phyloP scores from a whole-genome alignment of 2,797 vertebrate genomes.

The Babyrousa celebensis region DNA sequence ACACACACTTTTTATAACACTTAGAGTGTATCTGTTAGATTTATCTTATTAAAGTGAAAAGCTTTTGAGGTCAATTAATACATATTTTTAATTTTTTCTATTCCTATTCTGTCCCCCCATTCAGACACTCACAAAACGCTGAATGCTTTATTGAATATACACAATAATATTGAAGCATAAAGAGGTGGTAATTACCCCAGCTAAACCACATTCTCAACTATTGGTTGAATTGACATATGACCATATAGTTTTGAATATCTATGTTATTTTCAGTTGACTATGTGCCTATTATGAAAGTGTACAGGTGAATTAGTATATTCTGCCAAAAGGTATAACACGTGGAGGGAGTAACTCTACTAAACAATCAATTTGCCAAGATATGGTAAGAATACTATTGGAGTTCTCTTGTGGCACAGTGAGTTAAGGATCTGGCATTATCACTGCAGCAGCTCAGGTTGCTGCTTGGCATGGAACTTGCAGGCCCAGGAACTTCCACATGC shows the following conservation, averaged over 20 bases:
- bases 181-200: not conserved
- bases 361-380: not conserved
- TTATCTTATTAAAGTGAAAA: not conserved
- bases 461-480: no score
- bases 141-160: not conserved
- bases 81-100: not conserved
- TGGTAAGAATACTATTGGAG: not conserved
- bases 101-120: not conserved
- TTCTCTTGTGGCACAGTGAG: no score
- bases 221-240: not conserved
- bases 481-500: no score
- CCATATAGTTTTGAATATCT: not conserved
- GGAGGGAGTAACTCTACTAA: not conserved
- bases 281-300: not conserved
- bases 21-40: not conserved
- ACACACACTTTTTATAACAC: not conserved
- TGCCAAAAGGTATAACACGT: not conserved
- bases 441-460: no score
- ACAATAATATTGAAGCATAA: constrained; percentile 5
- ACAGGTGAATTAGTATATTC: not conserved
- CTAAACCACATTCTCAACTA: not conserved
- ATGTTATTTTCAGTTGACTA: not conserved
- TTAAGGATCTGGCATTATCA: no score
- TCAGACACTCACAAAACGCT: not conserved
- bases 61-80: not conserved